Evolutionary conservation across 2,888 invertebrate species (phyloP).

Genomic region (Drosophila helvetica): DNA sequence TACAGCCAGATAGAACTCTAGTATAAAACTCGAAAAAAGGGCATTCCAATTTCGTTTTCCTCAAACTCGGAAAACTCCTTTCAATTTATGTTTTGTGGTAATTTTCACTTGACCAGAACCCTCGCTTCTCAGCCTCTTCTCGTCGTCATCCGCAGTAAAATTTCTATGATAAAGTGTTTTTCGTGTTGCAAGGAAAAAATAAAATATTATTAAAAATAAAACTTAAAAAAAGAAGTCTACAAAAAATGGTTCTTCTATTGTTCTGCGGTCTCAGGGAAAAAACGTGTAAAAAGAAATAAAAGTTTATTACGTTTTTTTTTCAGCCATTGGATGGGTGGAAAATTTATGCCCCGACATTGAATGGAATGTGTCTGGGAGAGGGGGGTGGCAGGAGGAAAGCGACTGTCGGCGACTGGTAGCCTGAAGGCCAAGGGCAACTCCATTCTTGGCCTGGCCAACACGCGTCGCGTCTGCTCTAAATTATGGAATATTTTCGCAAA

Average conservation of each 20-base stretch:
- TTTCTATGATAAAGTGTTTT: constrained; percentile 66
- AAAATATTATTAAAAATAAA: constrained; percentile 47
- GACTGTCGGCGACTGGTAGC: constrained; percentile 10
- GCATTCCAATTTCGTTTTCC: neutral
- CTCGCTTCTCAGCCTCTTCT: constrained; percentile 4
- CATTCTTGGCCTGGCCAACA: constrained; percentile 47
- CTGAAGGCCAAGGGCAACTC: constrained; percentile 53
- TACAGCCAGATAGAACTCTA: too few species aligned
- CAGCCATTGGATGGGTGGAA: constrained; percentile 44
- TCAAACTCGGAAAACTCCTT: neutral
- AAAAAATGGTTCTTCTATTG: constrained; percentile 63
- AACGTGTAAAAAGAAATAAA: constrained; percentile 52
- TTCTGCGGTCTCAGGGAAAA: constrained; percentile 57
- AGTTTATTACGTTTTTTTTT: constrained; percentile 65
- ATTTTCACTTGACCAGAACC: neutral
- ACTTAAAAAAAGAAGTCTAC: constrained; percentile 69
- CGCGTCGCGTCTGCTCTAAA: constrained; percentile 45
- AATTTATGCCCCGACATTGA: constrained; percentile 68
- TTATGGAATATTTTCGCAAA: constrained; percentile 34
- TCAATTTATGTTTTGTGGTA: neutral
- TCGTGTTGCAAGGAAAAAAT: constrained; percentile 40
- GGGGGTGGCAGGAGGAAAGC: neutral
- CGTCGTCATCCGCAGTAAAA: constrained; percentile 53
- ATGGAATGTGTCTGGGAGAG: constrained; percentile 52
- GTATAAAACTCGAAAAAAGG: neutral